Evolutionary conservation across 1,140 invertebrate genomes (phyloP).

Genomic region (Euglossa dilemma): DNA sequence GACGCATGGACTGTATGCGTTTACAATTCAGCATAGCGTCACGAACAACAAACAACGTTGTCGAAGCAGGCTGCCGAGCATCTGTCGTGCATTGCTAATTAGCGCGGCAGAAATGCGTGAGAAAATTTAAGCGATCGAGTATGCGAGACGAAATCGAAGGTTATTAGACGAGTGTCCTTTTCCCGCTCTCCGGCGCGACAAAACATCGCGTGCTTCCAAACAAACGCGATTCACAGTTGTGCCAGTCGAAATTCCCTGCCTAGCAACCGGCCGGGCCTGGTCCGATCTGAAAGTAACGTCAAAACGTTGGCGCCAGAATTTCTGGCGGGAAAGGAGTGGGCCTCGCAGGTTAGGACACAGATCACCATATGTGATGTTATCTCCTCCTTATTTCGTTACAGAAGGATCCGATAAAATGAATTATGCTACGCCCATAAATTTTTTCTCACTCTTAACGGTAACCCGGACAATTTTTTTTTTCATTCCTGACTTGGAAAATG

Average conservation of each 20-base stretch:
- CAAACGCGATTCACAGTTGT: neutral
- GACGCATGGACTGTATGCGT: slow-evolving; percentile 6
- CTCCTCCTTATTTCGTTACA: slow-evolving; percentile 2
- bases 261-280: slow-evolving; percentile 7
- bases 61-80: slow-evolving; percentile 19
- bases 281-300: slow-evolving; percentile 7
- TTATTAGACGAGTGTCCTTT: neutral
- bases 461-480: neutral
- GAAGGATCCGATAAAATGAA: neutral
- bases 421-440: neutral
- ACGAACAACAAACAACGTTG: slow-evolving; percentile 43
- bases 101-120: slow-evolving; percentile 35
- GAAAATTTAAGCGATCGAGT: slow-evolving; percentile 33
- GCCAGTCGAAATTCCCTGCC: neutral
- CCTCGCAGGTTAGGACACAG: neutral
- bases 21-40: slow-evolving; percentile 38
- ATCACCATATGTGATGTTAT: slow-evolving; percentile 17
- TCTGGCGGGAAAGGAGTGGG: slow-evolving; percentile 33
- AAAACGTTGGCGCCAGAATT: slow-evolving; percentile 29
- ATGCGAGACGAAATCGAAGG: neutral
- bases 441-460: neutral
- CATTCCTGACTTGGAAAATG: neutral
- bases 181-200: neutral
- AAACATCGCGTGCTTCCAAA: neutral
- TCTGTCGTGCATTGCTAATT: slow-evolving; percentile 50